Percentiles rank a stretch among this genome's conserved stretches.
These are phyloP conservation scores for Arctia plantaginis DNA, from an alignment of 2,888 invertebrate species.

Conservation along the genomic window DNA sequence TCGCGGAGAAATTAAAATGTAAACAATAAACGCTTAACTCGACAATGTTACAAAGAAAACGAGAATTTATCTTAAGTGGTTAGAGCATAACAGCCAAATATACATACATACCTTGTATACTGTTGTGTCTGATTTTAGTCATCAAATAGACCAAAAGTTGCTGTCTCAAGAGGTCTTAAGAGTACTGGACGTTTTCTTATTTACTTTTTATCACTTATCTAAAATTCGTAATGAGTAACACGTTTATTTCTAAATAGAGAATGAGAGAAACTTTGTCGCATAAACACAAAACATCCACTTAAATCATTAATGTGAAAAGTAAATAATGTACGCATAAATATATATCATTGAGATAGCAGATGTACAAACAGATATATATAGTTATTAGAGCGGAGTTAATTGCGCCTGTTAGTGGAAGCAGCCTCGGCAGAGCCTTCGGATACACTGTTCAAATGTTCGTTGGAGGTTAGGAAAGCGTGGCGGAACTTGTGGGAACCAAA, in stretches of 20 bases:
- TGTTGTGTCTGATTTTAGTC: neutral
- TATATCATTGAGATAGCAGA: conserved; percentile 32
- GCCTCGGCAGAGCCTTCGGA: conserved; percentile 15
- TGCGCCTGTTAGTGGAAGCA: neutral
- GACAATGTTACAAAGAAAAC: neutral
- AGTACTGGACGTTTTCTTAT: no score
- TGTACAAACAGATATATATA: conserved; percentile 39
- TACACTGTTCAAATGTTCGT: conserved; percentile 13
- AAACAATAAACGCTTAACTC: conserved; percentile 10
- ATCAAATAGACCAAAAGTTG: neutral
- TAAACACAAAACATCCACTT: conserved; percentile 6
- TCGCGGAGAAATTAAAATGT: conserved; percentile 38
- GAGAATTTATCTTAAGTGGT: neutral
- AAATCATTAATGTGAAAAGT: conserved; percentile 20
- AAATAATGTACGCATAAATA: conserved; percentile 10
- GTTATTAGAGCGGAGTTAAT: conserved; percentile 25
- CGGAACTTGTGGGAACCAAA: conserved; percentile 1
- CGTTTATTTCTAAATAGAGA: neutral
- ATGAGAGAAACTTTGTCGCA: conserved; percentile 3
- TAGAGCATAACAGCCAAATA: neutral
- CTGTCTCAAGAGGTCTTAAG: no score
- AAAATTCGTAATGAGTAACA: neutral
- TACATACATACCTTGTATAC: no score
- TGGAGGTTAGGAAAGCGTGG: conserved; percentile 16
- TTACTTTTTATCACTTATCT: no score